Percentiles rank a stretch among this genome's conserved stretches.
phyloP scores from a whole-genome alignment of 2,797 vertebrate species.

The Typhlichthys subterraneus region DNA sequence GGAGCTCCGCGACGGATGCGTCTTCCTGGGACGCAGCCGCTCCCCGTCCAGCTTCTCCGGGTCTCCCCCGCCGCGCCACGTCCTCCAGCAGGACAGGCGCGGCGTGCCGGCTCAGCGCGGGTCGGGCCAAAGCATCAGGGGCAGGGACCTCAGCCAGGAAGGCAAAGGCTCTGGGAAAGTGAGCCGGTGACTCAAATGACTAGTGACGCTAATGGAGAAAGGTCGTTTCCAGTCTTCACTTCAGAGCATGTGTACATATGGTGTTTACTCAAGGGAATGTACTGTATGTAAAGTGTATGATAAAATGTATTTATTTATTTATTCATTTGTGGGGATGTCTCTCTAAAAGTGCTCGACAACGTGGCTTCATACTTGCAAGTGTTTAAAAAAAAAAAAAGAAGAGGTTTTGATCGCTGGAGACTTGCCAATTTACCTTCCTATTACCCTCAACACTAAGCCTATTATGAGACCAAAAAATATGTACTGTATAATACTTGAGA shows the following conservation, averaged over 20 bases:
- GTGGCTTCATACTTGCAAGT: constrained; percentile 56
- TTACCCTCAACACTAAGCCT: constrained; percentile 58
- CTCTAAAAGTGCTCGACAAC: constrained; percentile 60
- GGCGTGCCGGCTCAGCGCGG: constrained; percentile 75
- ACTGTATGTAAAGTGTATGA: constrained; percentile 81
- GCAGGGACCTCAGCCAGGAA: constrained; percentile 74
- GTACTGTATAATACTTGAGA: constrained; percentile 51
- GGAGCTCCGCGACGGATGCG: constrained; percentile 81
- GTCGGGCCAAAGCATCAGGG: constrained; percentile 73
- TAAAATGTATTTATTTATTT: constrained; percentile 81
- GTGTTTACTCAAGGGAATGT: constrained; percentile 81
- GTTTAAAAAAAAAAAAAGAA: constrained; percentile 17
- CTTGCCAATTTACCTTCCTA: constrained; percentile 75
- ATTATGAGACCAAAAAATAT: constrained; percentile 66
- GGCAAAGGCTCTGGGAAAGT: constrained; percentile 85
- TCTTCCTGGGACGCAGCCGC: constrained; percentile 83
- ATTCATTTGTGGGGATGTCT: constrained; percentile 66
- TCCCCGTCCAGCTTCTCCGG: constrained; percentile 90
- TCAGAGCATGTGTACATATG: constrained; percentile 78
- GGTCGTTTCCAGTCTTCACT: constrained; percentile 36
- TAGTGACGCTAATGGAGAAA: not conserved
- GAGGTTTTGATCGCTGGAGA: constrained; percentile 54
- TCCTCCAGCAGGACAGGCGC: constrained; percentile 58
- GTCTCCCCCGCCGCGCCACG: constrained; percentile 87
- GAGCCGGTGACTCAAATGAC: constrained; percentile 80